phyloP scores from a whole-genome alignment of 2,797 vertebrate species.

The Helicolenus hilgendorfi region DNA sequence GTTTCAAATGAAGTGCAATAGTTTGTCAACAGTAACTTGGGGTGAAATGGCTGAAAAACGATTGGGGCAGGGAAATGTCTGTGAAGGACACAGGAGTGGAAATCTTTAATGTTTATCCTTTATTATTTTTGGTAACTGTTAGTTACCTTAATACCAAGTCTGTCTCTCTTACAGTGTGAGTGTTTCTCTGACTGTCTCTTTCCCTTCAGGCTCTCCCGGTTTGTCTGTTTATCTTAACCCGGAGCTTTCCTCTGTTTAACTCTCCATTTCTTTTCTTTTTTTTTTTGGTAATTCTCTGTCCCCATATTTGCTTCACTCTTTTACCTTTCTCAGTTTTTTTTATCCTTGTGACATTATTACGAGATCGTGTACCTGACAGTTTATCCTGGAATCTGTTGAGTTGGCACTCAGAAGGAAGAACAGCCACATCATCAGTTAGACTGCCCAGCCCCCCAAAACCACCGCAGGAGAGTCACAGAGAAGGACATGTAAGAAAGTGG shows the following conservation, averaged over 20 bases:
- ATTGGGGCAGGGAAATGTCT: background rate
- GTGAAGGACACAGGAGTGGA: background rate
- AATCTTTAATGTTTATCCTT: background rate
- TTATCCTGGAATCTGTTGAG: conserved; percentile 46
- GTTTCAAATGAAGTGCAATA: background rate
- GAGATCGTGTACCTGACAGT: background rate
- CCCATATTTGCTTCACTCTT: background rate
- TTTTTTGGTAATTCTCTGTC: background rate
- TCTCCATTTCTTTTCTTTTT: background rate
- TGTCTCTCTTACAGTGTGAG: background rate
- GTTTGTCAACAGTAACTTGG: background rate
- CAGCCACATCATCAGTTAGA: conserved; percentile 59
- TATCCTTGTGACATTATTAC: background rate
- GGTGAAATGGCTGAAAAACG: background rate
- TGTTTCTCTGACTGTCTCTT: background rate
- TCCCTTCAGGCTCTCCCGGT: background rate
- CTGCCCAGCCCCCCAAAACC: background rate
- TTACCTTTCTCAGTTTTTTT: background rate
- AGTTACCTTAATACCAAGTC: background rate
- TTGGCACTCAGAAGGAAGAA: conserved; percentile 36
- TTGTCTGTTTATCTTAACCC: background rate
- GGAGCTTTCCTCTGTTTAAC: background rate
- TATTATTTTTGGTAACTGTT: background rate
- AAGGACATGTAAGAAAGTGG: background rate
- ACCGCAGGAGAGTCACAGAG: background rate